Conservation (phyloP, 1,140 invertebrate species). For the Papilio machaon region DNA sequence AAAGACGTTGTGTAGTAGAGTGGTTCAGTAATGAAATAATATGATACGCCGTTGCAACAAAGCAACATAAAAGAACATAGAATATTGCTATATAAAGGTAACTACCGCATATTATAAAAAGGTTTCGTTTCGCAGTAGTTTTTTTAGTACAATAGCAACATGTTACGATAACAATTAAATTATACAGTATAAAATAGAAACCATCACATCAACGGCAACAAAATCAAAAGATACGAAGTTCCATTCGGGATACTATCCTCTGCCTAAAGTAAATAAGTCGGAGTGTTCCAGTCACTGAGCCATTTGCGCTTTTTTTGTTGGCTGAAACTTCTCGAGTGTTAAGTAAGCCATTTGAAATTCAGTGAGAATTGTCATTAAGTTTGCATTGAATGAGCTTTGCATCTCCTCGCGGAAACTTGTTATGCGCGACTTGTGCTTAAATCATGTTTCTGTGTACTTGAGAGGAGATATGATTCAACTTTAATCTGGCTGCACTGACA, state of each 20-base stretch:
- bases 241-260: not conserved
- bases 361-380: constrained; percentile 1
- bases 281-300: not conserved
- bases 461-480: not conserved
- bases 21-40: too few relatives aligned
- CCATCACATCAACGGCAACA: not conserved
- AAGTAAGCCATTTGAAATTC: not conserved
- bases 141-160: too few relatives aligned
- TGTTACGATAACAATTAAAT: too few relatives aligned
- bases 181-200: not conserved
- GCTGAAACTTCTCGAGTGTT: not conserved
- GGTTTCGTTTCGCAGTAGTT: too few relatives aligned
- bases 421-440: not conserved
- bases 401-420: not conserved
- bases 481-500: not conserved
- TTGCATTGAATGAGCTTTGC: constrained; percentile 5
- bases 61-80: too few relatives aligned
- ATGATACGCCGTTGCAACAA: too few relatives aligned
- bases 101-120: too few relatives aligned
- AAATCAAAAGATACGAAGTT: not conserved
- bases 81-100: too few relatives aligned
- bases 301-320: not conserved
- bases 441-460: not conserved
- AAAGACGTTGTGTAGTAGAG: too few relatives aligned
- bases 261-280: not conserved